A percentile compares a stretch with the other conserved stretches of the same genome.
Conservation (phyloP, 2,797 vertebrate species). For the Enoplosus armatus region DNA sequence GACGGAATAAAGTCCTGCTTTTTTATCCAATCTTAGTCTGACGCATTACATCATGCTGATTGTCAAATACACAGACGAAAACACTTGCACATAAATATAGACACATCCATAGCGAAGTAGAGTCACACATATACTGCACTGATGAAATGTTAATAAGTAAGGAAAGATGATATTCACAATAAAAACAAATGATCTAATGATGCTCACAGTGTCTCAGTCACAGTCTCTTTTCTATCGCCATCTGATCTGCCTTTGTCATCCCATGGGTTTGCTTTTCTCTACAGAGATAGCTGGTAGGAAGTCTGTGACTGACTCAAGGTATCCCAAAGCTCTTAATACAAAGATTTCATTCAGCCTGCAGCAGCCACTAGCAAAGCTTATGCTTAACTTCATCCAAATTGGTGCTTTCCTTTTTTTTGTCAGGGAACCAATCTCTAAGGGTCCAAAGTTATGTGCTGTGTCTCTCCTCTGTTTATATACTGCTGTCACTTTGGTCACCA, state of each 20-base stretch:
- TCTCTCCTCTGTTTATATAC: conserved; percentile 10
- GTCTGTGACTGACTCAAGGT: background rate
- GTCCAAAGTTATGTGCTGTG: background rate
- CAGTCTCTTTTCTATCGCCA: background rate
- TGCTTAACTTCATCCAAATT: conserved; percentile 4
- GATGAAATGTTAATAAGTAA: background rate
- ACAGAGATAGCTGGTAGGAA: background rate
- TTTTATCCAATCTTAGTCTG: background rate
- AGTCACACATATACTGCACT: background rate
- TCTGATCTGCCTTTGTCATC: background rate
- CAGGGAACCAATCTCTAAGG: conserved; percentile 7
- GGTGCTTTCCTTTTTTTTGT: conserved; percentile 1
- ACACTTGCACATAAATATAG: background rate
- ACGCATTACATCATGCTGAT: background rate
- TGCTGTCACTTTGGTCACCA: conserved; percentile 3
- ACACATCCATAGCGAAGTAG: background rate
- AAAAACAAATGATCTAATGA: background rate
- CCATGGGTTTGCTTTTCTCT: background rate
- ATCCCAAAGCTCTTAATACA: background rate
- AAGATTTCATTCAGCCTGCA: background rate
- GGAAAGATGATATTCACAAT: background rate
- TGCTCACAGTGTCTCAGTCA: background rate
- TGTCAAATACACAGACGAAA: background rate
- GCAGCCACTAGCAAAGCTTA: background rate
- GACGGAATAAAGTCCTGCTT: background rate